phyloP scores from a whole-genome alignment of 2,113 vertebrate species.

The Trachemys scripta region DNA sequence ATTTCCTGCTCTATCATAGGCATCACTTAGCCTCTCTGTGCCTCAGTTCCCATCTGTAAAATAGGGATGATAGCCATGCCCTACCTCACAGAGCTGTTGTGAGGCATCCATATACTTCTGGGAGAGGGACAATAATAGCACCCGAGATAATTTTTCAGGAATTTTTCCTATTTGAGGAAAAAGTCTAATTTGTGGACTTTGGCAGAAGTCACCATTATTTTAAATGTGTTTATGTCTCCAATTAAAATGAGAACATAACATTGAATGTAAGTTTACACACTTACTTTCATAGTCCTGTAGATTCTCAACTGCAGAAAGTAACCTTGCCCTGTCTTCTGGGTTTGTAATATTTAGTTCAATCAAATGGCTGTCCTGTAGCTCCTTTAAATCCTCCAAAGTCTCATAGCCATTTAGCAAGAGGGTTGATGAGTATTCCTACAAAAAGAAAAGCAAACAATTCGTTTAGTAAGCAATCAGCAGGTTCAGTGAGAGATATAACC shows the following conservation, averaged over 20 bases:
- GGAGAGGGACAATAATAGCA: not conserved
- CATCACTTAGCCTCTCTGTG: not conserved
- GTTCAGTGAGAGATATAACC: not conserved
- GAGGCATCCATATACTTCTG: not conserved
- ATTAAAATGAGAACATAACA: not conserved
- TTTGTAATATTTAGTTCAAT: constrained; percentile 93
- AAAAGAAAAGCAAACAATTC: constrained; percentile 9
- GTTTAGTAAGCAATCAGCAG: not conserved
- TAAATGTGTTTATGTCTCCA: not conserved
- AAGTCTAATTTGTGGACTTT: not conserved
- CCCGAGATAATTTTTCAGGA: not conserved
- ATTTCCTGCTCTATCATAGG: not conserved
- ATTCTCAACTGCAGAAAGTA: constrained; percentile 89
- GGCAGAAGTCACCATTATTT: not conserved
- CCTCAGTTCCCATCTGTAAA: not conserved
- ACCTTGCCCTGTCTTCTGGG: constrained; percentile 87
- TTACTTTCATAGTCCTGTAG: constrained; percentile 89
- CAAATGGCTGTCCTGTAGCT: constrained; percentile 93
- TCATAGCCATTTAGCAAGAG: constrained; percentile 95
- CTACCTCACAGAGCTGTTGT: not conserved
- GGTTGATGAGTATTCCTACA: constrained; percentile 91
- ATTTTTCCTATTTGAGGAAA: not conserved
- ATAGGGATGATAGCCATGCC: not conserved
- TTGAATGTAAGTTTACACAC: constrained; percentile 33
- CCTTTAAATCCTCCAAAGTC: constrained; percentile 92